A percentile compares a stretch with the other conserved stretches of the same genome.
These are phyloP conservation scores for Aspidiotus destructor DNA, from an alignment of 2,888 invertebrate species.

Conservation along the genomic window DNA sequence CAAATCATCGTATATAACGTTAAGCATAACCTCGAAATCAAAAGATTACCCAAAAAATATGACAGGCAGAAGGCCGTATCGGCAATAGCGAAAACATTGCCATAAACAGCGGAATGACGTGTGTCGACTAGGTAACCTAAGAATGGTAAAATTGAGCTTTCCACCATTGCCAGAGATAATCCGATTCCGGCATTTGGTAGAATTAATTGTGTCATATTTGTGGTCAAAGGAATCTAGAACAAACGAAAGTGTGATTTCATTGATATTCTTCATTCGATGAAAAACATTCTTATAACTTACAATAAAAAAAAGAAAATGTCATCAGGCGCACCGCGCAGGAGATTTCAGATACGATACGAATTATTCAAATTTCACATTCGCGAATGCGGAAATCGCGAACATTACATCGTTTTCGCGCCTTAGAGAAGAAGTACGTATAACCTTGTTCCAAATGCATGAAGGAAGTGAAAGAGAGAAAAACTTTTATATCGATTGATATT, in stretches of 20 bases:
- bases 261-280: too few species aligned
- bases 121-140: slow-evolving; percentile 95
- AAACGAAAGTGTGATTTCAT: background rate
- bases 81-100: slow-evolving; percentile 96
- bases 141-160: slow-evolving; percentile 99
- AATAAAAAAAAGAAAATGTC: too few species aligned
- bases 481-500: too few species aligned
- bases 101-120: slow-evolving; percentile 93
- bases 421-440: too few species aligned
- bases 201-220: background rate
- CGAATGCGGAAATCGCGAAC: too few species aligned
- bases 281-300: too few species aligned
- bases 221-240: background rate
- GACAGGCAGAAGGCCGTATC: slow-evolving; percentile 63
- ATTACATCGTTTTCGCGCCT: too few species aligned
- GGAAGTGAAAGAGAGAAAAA: too few species aligned
- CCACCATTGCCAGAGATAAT: slow-evolving; percentile 77
- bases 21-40: background rate
- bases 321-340: too few species aligned
- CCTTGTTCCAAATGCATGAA: too few species aligned
- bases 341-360: too few species aligned
- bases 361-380: too few species aligned
- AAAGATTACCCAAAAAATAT: background rate
- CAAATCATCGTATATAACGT: background rate
- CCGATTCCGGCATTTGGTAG: background rate